Conservation (phyloP, 1,140 invertebrate species). For the Atopsyche davidsoni region DNA sequence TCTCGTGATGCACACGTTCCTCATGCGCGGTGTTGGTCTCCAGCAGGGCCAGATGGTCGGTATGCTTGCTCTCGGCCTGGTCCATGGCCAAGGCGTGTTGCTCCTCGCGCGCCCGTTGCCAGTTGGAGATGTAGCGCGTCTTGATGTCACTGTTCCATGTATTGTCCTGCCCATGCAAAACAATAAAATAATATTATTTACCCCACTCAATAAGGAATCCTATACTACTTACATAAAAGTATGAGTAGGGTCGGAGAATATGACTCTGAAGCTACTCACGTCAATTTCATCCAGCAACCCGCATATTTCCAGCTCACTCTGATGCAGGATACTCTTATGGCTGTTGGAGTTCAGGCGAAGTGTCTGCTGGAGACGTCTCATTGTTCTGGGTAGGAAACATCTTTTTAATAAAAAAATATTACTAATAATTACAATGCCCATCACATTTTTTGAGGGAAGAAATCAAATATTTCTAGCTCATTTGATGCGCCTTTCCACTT, state of each 20-base stretch:
- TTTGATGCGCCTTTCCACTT: no score
- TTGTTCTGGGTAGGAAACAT: constrained; percentile 8
- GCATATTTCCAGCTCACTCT: constrained; percentile 14
- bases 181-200: no score
- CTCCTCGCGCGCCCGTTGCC: constrained; percentile 10
- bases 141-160: constrained; percentile 14
- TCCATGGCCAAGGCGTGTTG: constrained; percentile 14
- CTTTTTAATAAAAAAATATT: neutral
- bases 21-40: constrained; percentile 10
- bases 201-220: no score
- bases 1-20: constrained; percentile 7
- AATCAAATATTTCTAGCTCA: no score
- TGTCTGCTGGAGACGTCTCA: constrained; percentile 14
- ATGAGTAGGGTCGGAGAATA: no score
- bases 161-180: no score
- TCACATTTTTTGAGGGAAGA: no score
- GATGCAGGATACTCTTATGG: constrained; percentile 4
- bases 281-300: constrained; percentile 17
- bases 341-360: neutral
- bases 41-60: neutral
- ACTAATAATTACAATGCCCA: no score
- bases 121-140: constrained; percentile 11
- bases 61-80: constrained; percentile 4
- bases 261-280: constrained; percentile 15
- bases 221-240: no score